Base-by-base conservation (phyloP, 2,888 invertebrate species). In the Polydrusus cervinus region DNA sequence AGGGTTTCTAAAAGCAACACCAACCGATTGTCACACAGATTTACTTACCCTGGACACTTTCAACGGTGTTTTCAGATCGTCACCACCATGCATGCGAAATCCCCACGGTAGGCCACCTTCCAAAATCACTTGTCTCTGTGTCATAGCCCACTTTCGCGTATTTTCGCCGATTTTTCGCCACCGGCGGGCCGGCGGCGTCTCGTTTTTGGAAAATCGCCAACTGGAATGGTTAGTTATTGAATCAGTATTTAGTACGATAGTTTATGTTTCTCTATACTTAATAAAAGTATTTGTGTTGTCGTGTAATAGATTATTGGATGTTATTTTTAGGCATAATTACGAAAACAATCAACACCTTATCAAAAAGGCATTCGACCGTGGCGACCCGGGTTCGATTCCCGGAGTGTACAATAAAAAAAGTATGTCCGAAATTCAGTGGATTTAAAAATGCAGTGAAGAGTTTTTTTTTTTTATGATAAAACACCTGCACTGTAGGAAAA, bases 31-130 rank as follows among this genome's bases (percentile, higher is more conserved):
- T 13, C 0, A 25, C 20, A 30, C 3, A 34, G 0, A n/a, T 47
- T 20, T 49, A 90, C 92, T 89, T 88, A 94, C 94, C 91, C 94
- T 91, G 68, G 94, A 93, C 87, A 96, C 93, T 86, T 92, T 91
- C 76, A 95, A 89, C 75, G 94, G 93, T 87, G 93, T 93, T 85
- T 93, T 92, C 82, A 91, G 91, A 88, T 95, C 95, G 83, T 89
- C 91, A 79, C 95, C 95, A 79, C 95, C 95, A 87, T 94, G 93
- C 92, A 95, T 93, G 80, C 95, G 92, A 89, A 96, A 95, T 84
- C 95, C 95, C 96, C 95, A 95, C 81, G 95, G 95, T 86, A 93
- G 92, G 79, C 95, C 95, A 81, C 95, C 95, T 85, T 92, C 90
- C 85, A 95, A 89, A 85, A 92, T 90, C 87, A 95, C 93, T 88